Base-by-base conservation (phyloP, 2,797 vertebrate species). In the Crenuchus spilurus region DNA sequence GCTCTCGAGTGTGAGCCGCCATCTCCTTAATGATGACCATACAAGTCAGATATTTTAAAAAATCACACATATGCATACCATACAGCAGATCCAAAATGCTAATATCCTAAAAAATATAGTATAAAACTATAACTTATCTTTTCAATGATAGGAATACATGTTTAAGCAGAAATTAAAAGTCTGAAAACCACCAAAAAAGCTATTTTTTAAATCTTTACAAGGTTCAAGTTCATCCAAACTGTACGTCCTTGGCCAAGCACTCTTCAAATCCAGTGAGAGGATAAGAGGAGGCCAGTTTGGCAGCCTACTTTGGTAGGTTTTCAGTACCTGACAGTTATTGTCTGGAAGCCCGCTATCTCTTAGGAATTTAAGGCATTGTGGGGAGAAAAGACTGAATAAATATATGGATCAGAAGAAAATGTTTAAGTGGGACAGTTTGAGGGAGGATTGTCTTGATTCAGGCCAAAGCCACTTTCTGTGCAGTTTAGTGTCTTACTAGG, bases 291-390 rank as follows among this genome's bases (percentile, higher is more conserved):
- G 31, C 28, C 8, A 16, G 26, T 93, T 93, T 94, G 92, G 93
- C 92, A 90, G 90, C 84, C 87, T 87, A 88, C 92, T 92, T 90
- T 91, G 91, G 91, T 92, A 88, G 86, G 84, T 83, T 77, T 84
- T 85, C 77, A 11, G 83, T 86, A 83, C 83, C 83, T 81, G 81
- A 85, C 72, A 61, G 49, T 83, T 75, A 62, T 67, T 82, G 77
- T 84, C 76, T 89, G 88, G 86, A 94, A 93, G 91, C 86, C 72
- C 74, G 89, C 87, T 88, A 87, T 80, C 77, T 85, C 83, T 87
- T 74, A 84, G 80, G 63, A 64, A 89, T 84, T 88, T 90, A 93
- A 95, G 91, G 92, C 86, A 75, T 88, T 85, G 42, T 79, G 33
- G 54, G 67, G 58, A 73, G 55, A 37, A 48, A 74, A 69, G 68